Conservation (phyloP, 2,888 invertebrate species). For the Caenorhabditis parvicauda region DNA sequence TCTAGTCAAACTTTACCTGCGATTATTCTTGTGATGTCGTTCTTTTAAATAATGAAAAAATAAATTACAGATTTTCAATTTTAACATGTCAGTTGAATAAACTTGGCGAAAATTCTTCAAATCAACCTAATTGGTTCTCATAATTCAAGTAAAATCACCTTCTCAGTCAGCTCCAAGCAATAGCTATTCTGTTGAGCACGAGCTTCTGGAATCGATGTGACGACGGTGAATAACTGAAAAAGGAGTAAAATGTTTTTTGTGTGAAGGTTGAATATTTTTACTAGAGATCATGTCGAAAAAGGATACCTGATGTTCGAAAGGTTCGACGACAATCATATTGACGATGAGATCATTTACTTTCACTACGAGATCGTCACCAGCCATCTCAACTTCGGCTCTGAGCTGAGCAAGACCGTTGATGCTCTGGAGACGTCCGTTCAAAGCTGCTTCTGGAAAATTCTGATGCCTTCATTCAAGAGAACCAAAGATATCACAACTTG, state of each 20-base stretch:
- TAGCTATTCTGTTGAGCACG: slow-evolving; percentile 31
- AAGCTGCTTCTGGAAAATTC: slow-evolving; percentile 32
- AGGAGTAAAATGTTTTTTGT: not conserved
- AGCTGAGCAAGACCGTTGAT: slow-evolving; percentile 54
- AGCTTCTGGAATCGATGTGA: slow-evolving; percentile 32
- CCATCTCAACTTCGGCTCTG: slow-evolving; percentile 21
- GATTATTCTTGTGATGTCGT: not conserved
- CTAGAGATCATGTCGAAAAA: not conserved
- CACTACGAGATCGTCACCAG: slow-evolving; percentile 26
- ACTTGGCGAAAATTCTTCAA: not conserved
- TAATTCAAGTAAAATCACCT: slow-evolving; percentile 1
- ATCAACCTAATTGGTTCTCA: not conserved
- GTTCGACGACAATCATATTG: slow-evolving; percentile 48
- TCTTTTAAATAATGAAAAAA: slow-evolving; percentile 1
- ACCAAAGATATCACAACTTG: too few species aligned
- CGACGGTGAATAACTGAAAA: slow-evolving; percentile 36
- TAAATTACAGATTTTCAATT: too few species aligned
- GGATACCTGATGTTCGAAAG: slow-evolving; percentile 52
- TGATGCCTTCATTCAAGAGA: not conserved
- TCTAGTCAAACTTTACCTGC: not conserved
- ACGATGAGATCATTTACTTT: slow-evolving; percentile 47
- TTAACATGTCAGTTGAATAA: too few species aligned
- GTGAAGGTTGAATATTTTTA: not conserved
- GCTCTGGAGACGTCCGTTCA: slow-evolving; percentile 44
- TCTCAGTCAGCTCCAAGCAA: slow-evolving; percentile 18